Evolutionary conservation across 1,140 invertebrate genomes (phyloP).

Genomic region (Drosophila rufa): DNA sequence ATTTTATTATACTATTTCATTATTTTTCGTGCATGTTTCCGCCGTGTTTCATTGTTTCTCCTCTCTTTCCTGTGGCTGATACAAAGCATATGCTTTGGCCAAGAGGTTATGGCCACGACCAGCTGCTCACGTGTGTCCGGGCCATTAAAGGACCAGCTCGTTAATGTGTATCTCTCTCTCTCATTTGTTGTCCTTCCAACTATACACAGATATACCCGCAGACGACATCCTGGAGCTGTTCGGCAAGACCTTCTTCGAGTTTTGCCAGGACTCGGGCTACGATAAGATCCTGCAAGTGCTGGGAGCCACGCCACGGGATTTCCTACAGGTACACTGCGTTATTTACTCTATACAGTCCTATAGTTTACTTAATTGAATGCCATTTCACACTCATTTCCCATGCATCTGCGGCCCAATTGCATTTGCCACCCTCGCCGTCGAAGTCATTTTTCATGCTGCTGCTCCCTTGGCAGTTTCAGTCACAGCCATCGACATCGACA

Average conservation of each 20-base stretch:
- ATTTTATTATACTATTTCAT: neutral
- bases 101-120: constrained; percentile 14
- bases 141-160: constrained; percentile 32
- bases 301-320: constrained; percentile 96
- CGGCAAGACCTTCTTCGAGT: constrained; percentile 97
- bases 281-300: constrained; percentile 96
- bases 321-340: constrained; percentile 90
- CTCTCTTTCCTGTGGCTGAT: neutral
- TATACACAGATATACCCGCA: constrained; percentile 92
- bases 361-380: constrained; percentile 66
- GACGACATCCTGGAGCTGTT: constrained; percentile 96
- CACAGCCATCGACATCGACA: constrained; percentile 36
- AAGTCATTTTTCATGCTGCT: constrained; percentile 72
- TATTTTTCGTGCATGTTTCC: neutral
- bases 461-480: constrained; percentile 45
- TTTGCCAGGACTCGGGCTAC: constrained; percentile 97
- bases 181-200: neutral
- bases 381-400: constrained; percentile 68
- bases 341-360: constrained; percentile 25
- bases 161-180: constrained; percentile 13
- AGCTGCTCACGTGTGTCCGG: constrained; percentile 34
- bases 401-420: constrained; percentile 58
- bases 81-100: constrained; percentile 14
- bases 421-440: constrained; percentile 52
- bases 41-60: neutral